Base-by-base conservation (phyloP, 92 coral and sea anemone genomes). In the Bergia puertoricense region DNA sequence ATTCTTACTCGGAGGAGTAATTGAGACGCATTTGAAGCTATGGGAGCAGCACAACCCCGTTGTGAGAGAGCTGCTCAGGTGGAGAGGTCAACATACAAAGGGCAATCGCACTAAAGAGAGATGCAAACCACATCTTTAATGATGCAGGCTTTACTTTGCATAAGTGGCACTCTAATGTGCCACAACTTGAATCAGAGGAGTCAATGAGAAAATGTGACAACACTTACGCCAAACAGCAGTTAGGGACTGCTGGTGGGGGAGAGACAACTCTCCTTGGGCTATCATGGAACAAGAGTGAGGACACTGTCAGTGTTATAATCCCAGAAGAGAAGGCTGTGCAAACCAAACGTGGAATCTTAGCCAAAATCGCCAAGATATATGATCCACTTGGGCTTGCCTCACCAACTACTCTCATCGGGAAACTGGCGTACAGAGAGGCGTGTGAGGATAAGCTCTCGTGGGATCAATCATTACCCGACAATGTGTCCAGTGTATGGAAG, bases 181-280 rank as follows among this genome's bases (percentile, higher is more conserved):
- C 85, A 54, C 15, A 51, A 30, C 74, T 36, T 2, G 40, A 48
- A 22, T 10, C 45, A 6, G 48, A 43, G 71, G 74, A 20, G 23
- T 2, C 2, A 86, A 62, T 1, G 76, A 48, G 23, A 72, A 40
- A 30, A 30, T 30, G 30, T 30, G 30, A 30, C 30, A 30, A 30
- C 30, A 30, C 30, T 30, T 30, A 30, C 30, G 30, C 30, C 48
- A 76, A 76, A 38, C 85, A 86, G 20, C 89, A 76, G 76, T 46
- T 86, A 30, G 65, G 84, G 11, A 15, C 38, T 46, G 39, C 44
- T 39, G 8, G 69, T 7, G 69, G 79, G 40, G 82, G 54, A 37
- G 79, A 86, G 30, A 41, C 75, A 20, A 50, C 74, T 73, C 84
- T 86, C 42, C 89, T 86, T 74, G 88, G 88, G 80, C 81, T 85